Evolutionary conservation across 2,888 invertebrate species (phyloP), one percentile per base, ranked within the genome.

Genomic region (Mimachlamys varia): DNA sequence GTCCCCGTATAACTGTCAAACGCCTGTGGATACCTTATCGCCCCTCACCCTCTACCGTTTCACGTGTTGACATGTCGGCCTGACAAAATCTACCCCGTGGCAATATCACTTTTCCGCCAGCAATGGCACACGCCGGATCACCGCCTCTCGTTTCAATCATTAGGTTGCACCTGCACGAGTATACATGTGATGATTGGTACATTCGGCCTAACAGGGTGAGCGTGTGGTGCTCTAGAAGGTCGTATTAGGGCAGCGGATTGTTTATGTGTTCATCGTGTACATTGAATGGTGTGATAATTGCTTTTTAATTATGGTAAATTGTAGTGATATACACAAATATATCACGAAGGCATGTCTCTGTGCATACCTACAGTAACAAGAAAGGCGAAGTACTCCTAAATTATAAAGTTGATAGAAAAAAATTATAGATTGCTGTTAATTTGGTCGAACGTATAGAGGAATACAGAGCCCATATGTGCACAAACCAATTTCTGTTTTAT

Each of bases 131-230:
- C 76, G 76, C 13, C 76, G 76, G 76, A 76, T 76, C 76, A 76
- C 33, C 33, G 76, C 76, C 76, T 76, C 76, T 27, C 76, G 76
- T 76, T 76, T 76, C 76, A 33, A 10, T 76, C 76, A 76, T 76
- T 76, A 33, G 33, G 76, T 76, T 76, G 76, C 76, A 76, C 76
- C 76, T 76, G 76, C 76, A 19, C 33, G 33, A 76, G 22, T 76
- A 76, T 76, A 76, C 76, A 76, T 76, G 33, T 76, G 33, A 76
- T 76, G 76, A 76, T 76, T 76, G 76, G 76, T 76, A 76, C 76
- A 76, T 53, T 53, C 53, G 53, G 53, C 19, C 53, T 19, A 53
- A 53, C 53, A 13, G 53, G 15, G 19, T 53, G 53, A 53, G 53
- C 53, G 53, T 19, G 53, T 33, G n/a, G 33, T 27, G 76, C 33